Conservation (phyloP, 1,140 invertebrate genomes). For the Trichoplusia ni region DNA sequence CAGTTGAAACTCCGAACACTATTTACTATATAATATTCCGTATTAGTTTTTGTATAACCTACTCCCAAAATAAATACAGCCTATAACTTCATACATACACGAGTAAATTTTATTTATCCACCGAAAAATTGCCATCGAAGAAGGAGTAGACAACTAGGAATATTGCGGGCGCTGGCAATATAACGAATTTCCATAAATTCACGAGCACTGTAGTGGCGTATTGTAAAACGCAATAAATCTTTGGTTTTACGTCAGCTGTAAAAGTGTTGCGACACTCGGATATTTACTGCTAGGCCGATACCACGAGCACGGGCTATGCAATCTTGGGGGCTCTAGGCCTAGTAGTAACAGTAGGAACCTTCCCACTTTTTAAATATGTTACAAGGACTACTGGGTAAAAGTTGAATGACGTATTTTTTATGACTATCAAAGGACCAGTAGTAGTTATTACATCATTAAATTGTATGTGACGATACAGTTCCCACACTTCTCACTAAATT, state of each 20-base stretch:
- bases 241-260: conserved; percentile 4
- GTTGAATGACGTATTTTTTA: too few species aligned
- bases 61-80: not conserved
- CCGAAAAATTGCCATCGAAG: not conserved
- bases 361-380: too few species aligned
- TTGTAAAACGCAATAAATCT: conserved; percentile 16
- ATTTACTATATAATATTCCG: too few species aligned
- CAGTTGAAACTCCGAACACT: too few species aligned
- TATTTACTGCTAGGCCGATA: conserved; percentile 5
- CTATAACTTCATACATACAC: not conserved
- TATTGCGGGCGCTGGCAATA: not conserved
- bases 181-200: not conserved
- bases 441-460: too few species aligned
- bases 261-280: conserved; percentile 20
- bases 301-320: not conserved
- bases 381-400: too few species aligned
- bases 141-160: not conserved
- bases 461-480: too few species aligned
- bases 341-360: too few species aligned
- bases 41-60: too few species aligned
- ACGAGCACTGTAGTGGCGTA: not conserved
- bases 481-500: too few species aligned
- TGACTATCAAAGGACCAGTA: too few species aligned
- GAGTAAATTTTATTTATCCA: not conserved
- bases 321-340: too few species aligned